phyloP scores from a whole-genome alignment of 2,113 vertebrate genomes.

The Anguilla japonica region DNA sequence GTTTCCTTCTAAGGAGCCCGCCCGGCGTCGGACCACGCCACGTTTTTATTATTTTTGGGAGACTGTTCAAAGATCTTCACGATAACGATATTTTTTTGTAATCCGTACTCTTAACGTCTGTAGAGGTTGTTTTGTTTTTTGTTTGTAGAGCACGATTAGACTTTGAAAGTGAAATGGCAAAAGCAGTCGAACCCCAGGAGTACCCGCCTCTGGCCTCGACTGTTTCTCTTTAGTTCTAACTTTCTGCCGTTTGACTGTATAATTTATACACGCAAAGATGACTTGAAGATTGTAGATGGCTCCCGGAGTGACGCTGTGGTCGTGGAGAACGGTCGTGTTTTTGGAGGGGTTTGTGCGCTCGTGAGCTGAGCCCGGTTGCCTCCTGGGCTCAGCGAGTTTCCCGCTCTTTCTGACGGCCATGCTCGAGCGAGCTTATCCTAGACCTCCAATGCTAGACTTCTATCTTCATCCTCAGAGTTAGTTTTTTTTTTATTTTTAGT shows the following conservation, averaged over 20 bases:
- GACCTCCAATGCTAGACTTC: too few relatives aligned
- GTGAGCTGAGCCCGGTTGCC: too few relatives aligned
- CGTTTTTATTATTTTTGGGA: neutral
- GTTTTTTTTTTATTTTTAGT: neutral
- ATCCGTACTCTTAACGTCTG: neutral
- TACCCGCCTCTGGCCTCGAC: neutral
- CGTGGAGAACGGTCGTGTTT: too few relatives aligned
- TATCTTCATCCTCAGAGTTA: too few relatives aligned
- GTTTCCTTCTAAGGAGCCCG: neutral
- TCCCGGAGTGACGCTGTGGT: neutral
- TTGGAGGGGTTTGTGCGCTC: too few relatives aligned
- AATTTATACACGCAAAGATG: neutral
- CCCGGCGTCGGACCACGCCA: neutral
- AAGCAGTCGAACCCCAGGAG: neutral
- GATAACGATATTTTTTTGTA: conserved; percentile 1
- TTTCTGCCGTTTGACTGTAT: neutral
- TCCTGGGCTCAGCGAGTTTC: neutral
- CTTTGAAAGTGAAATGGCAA: neutral
- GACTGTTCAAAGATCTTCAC: neutral
- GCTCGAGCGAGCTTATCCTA: too few relatives aligned
- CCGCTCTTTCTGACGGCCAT: too few relatives aligned
- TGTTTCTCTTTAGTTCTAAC: neutral
- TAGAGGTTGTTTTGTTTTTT: neutral
- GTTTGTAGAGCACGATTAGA: neutral
- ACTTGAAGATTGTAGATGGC: conserved; percentile 1